phyloP scores from a whole-genome alignment of 1,140 invertebrate species.

The Riptortus pedestris region DNA sequence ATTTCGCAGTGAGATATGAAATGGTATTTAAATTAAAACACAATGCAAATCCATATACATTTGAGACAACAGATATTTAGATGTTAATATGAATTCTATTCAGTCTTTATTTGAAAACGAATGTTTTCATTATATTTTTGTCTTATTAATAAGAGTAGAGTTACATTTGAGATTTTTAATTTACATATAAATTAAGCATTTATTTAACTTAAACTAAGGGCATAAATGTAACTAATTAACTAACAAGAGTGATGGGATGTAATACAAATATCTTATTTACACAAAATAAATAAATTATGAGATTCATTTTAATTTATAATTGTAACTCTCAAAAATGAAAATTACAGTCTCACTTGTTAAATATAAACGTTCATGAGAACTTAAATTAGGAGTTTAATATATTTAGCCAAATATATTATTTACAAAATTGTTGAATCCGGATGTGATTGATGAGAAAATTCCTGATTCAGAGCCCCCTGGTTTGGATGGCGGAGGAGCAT shows the following conservation, averaged over 20 bases:
- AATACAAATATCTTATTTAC: not conserved
- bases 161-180: not conserved
- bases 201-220: not conserved
- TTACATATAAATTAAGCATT: too few species aligned
- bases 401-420: conserved; percentile 59
- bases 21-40: not conserved
- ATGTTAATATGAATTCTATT: too few species aligned
- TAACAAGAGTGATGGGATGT: not conserved
- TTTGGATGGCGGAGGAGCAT: conserved; percentile 31
- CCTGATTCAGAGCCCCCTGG: conserved; percentile 38
- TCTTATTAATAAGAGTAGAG: not conserved
- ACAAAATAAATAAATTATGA: not conserved
- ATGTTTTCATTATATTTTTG: not conserved
- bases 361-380: not conserved
- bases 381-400: too few species aligned
- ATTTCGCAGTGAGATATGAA: too few species aligned
- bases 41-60: not conserved
- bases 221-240: not conserved
- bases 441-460: conserved; percentile 62
- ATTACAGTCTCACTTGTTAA: not conserved
- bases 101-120: not conserved
- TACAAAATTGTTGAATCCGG: conserved; percentile 61
- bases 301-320: not conserved
- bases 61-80: not conserved
- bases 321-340: not conserved